Evolutionary conservation across 2,797 vertebrate genomes (phyloP).

Genomic region (Molossus alvarezi): DNA sequence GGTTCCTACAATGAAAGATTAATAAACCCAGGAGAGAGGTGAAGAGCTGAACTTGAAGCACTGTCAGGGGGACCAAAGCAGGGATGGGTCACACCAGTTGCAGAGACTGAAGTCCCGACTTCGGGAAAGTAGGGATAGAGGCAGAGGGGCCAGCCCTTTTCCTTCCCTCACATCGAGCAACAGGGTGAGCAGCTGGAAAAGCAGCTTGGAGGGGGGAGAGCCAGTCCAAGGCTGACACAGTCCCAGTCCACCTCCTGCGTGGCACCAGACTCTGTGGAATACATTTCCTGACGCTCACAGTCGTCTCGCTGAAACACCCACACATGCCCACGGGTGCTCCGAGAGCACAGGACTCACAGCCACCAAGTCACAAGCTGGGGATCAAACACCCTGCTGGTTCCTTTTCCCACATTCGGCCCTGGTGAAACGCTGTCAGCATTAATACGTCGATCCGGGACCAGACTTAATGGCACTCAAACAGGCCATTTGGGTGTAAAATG

Average conservation of each 20-base stretch:
- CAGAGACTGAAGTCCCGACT: neutral
- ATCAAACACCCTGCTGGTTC: neutral
- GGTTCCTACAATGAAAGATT: neutral
- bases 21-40: neutral
- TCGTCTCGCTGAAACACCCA: neutral
- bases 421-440: neutral
- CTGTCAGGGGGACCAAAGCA: neutral
- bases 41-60: neutral
- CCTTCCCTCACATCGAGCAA: neutral
- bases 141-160: neutral
- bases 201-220: too few relatives aligned
- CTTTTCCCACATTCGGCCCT: neutral
- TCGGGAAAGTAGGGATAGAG: neutral
- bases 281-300: constrained; percentile 39
- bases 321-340: neutral
- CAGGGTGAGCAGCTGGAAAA: neutral
- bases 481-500: neutral
- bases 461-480: neutral
- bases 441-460: neutral
- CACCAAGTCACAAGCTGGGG: neutral
- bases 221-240: neutral
- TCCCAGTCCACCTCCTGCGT: neutral
- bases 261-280: neutral
- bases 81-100: neutral
- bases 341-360: neutral